phyloP scores from a whole-genome alignment of 2,113 vertebrate genomes.

The Eubucco bourcierii region DNA sequence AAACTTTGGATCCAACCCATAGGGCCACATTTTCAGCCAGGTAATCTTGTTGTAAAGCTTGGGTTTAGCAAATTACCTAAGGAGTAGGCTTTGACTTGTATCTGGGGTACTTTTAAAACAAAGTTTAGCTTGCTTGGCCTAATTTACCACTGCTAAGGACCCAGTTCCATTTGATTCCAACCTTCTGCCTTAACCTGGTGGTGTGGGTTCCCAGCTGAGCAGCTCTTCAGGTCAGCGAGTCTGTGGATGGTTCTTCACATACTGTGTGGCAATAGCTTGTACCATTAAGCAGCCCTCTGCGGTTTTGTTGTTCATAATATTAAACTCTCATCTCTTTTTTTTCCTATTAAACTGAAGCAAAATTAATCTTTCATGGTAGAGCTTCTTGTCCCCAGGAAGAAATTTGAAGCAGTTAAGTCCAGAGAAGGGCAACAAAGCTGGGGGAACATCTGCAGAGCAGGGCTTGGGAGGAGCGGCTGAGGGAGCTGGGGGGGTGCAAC shows the following conservation, averaged over 20 bases:
- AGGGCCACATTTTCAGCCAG: not conserved
- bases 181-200: not conserved
- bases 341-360: not conserved
- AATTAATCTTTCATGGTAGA: not conserved
- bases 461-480: no score
- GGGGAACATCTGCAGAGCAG: no score
- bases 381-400: not conserved
- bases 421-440: no score
- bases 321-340: not conserved
- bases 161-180: rapidly evolving
- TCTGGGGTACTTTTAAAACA: not conserved
- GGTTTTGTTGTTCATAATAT: not conserved
- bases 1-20: rapidly evolving
- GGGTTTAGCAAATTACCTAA: not conserved
- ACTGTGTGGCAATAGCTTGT: not conserved
- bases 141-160: not conserved
- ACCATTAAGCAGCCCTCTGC: not conserved
- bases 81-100: not conserved
- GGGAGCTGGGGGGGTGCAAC: no score
- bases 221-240: rapidly evolving
- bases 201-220: not conserved
- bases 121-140: not conserved
- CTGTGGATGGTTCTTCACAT: not conserved
- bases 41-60: not conserved
- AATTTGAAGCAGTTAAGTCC: not conserved